A percentile compares a stretch with the other conserved stretches of the same genome.
These are phyloP conservation scores for Epinephelus fuscoguttatus DNA, from an alignment of 2,113 vertebrate species.

Conservation along the genomic window DNA sequence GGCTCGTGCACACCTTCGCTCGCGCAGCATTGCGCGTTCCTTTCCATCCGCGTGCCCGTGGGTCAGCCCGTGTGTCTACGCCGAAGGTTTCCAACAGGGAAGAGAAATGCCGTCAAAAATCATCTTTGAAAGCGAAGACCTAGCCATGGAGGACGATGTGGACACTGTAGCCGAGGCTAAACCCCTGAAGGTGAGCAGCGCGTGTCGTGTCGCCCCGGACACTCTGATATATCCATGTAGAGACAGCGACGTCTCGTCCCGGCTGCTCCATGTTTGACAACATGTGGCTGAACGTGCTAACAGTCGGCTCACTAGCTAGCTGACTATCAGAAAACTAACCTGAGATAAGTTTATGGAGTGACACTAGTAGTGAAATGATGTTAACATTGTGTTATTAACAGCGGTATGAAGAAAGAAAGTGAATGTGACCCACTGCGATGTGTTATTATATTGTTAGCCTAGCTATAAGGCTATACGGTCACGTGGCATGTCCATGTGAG, in stretches of 20 bases:
- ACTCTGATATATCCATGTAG: background rate
- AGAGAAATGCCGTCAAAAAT: constrained; percentile 80
- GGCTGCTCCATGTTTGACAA: constrained; percentile 57
- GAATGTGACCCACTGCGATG: background rate
- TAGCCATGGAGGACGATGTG: constrained; percentile 54
- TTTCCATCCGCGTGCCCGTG: constrained; percentile 71
- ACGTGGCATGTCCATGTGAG: constrained; percentile 21
- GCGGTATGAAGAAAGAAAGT: too few species aligned
- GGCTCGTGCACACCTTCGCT: background rate
- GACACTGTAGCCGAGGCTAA: constrained; percentile 58
- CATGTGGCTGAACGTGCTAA: constrained; percentile 65
- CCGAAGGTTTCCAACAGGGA: constrained; percentile 56
- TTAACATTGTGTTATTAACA: rapidly evolving
- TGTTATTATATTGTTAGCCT: background rate
- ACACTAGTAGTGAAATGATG: rapidly evolving
- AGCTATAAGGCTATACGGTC: constrained; percentile 10
- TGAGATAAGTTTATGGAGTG: rapidly evolving
- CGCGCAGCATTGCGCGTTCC: constrained; percentile 54
- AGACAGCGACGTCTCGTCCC: background rate
- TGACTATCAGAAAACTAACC: background rate
- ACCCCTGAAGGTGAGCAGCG: constrained; percentile 68
- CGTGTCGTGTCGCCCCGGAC: background rate
- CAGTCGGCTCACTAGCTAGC: constrained; percentile 2
- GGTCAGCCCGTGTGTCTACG: constrained; percentile 46
- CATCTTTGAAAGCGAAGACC: constrained; percentile 62